These are phyloP conservation scores for Platycnemis pennipes DNA, from an alignment of 2,888 invertebrate species.

Conservation along the genomic window DNA sequence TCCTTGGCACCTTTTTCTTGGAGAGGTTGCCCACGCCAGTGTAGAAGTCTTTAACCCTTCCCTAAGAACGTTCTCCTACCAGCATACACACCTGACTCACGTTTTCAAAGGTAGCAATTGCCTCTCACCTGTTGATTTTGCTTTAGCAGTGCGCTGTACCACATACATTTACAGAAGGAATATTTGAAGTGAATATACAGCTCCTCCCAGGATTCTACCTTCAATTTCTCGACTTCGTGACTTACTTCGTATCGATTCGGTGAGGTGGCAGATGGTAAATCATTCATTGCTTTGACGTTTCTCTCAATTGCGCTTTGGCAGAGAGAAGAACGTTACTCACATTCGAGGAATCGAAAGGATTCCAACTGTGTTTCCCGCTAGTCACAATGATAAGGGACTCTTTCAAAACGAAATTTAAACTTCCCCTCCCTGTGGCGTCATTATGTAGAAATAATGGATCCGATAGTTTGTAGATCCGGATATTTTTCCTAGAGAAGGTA, in stretches of 20 bases:
- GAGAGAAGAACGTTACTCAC: background rate
- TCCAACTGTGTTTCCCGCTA: background rate
- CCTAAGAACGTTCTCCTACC: background rate
- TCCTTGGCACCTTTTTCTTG: background rate
- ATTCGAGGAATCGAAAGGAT: background rate
- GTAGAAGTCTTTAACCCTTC: background rate
- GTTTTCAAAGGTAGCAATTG: background rate
- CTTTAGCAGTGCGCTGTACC: background rate
- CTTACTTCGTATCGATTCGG: no score
- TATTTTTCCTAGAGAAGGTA: no score
- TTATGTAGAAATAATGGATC: no score
- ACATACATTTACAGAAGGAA: background rate
- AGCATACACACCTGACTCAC: background rate
- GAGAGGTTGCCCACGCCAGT: background rate
- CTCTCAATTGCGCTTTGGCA: background rate
- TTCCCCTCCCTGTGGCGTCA: background rate
- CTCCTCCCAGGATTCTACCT: background rate
- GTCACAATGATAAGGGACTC: background rate
- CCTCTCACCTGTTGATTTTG: background rate
- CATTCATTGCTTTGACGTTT: no score
- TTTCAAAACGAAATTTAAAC: background rate
- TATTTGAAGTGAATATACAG: background rate
- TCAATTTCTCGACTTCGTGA: background rate
- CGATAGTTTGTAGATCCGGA: no score
- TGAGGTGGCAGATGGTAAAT: no score